These are phyloP conservation scores for Hippocampus zosterae DNA, from an alignment of 2,113 vertebrate genomes.

Conservation along the genomic window DNA sequence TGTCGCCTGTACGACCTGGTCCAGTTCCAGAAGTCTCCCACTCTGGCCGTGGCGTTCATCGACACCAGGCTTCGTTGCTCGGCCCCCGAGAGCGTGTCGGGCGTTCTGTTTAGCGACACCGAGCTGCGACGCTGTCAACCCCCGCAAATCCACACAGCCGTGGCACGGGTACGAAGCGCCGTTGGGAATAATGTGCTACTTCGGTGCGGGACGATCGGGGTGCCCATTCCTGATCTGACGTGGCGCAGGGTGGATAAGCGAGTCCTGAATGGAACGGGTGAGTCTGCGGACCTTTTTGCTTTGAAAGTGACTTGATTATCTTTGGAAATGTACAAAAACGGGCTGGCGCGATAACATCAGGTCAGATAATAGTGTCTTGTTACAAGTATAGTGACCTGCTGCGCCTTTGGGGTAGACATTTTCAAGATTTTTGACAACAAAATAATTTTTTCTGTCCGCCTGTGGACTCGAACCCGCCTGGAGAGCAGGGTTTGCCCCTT, in stretches of 20 bases:
- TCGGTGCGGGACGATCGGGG: slow-evolving; percentile 85
- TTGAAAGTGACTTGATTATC: background rate
- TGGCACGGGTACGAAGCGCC: slow-evolving; percentile 81
- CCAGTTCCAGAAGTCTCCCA: slow-evolving; percentile 82
- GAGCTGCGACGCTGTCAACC: slow-evolving; percentile 86
- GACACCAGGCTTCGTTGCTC: slow-evolving; percentile 84
- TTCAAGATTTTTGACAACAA: background rate
- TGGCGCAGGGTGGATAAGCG: slow-evolving; percentile 83
- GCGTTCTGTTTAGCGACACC: slow-evolving; percentile 83
- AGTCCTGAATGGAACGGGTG: slow-evolving; percentile 86
- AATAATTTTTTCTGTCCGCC: too few species aligned
- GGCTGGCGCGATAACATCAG: too few species aligned
- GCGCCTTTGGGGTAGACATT: background rate
- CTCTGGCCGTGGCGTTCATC: slow-evolving; percentile 83
- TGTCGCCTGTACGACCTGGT: slow-evolving; percentile 91
- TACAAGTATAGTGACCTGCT: background rate
- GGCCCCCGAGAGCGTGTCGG: slow-evolving; percentile 81
- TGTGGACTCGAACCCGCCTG: too few species aligned
- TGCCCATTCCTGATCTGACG: slow-evolving; percentile 86
- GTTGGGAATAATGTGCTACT: slow-evolving; percentile 86
- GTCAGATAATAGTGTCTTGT: background rate
- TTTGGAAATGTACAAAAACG: too few species aligned
- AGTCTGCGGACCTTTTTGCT: slow-evolving; percentile 22
- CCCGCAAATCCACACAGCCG: slow-evolving; percentile 80
- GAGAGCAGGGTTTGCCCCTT: too few species aligned